Evolutionary conservation across 2,888 invertebrate species (phyloP).

Genomic region (Calameuta idolon): DNA sequence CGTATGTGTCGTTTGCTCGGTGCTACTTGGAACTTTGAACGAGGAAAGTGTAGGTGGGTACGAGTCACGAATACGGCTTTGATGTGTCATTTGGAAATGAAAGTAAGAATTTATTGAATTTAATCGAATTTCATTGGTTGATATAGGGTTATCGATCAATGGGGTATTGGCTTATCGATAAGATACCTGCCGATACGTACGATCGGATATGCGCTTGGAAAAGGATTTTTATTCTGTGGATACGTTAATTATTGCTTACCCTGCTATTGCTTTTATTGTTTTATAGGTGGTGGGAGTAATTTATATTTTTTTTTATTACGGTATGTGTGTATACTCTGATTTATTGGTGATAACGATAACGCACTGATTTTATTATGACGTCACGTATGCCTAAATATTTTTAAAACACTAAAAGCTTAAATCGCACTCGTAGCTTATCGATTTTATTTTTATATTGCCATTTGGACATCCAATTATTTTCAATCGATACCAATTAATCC

Average conservation of each 20-base stretch:
- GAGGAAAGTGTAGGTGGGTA: background rate
- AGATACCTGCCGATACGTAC: background rate
- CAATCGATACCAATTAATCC: too few relatives aligned
- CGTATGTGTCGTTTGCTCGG: background rate
- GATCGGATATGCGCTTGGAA: background rate
- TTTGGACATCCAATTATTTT: too few relatives aligned
- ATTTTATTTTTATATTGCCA: too few relatives aligned
- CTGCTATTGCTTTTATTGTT: background rate
- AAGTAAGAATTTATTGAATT: background rate
- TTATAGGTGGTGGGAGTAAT: background rate
- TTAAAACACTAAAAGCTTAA: too few relatives aligned
- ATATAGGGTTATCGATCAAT: background rate
- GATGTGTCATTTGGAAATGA: background rate
- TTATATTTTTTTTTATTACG: background rate
- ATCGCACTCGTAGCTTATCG: too few relatives aligned
- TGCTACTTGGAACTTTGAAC: background rate
- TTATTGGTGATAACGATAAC: background rate
- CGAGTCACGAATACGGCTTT: background rate
- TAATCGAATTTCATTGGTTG: background rate
- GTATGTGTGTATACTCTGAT: background rate
- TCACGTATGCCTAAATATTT: too few relatives aligned
- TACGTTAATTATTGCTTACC: background rate
- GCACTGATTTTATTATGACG: background rate
- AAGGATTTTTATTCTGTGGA: too few relatives aligned
- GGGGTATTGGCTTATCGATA: background rate